Evolutionary conservation across 2,888 invertebrate genomes (phyloP), one percentile per base, ranked within the genome.

Genomic region (Acleris sparsana): DNA sequence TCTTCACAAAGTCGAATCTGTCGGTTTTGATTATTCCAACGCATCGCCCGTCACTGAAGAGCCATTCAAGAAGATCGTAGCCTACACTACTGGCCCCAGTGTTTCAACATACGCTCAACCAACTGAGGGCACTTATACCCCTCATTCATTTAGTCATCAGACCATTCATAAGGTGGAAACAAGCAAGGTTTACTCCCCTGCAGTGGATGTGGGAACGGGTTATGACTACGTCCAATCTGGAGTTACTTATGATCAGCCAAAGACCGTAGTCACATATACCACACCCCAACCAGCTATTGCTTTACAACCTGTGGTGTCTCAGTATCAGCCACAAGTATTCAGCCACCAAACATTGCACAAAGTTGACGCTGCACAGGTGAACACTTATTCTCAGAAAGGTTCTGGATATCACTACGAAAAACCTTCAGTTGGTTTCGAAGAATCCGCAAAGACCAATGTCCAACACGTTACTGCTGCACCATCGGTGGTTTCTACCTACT

Each of bases 21-120:
- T 72, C 18, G 84, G 86, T 25, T 86, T 80, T 52, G 83, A 86
- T 62, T 89, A 89, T 59, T 82, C 88, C 6, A 83, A 83, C 3
- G 81, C 82, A 29, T 77, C 75, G 1, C 89, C 91, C 20, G 83
- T 88, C 3, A 78, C 80, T 61, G 92, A 92, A 74, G 83, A 83
- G 63, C 90, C 90, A 20, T 87, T 92, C 58, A 89, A 84, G 69
- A 91, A 87, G 74, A 51, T 87, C 2, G 83, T 88, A 20, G 91
- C 92, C 44, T 92, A 92, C 63, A 91, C 92, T 4, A 91, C 91
- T 57, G 89, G 90, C 5, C 80, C 88, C 4, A 71, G 81, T 29
- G 70, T 80, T 2, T 71, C 74, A 56, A 74, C 82, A 16, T 87
- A 83, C 63, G 78, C 73, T 44, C 83, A 84, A 69, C 84, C 89